These are phyloP conservation scores for Dimorphilus gyrociliatus DNA, from an alignment of 2,888 invertebrate species.

Conservation along the genomic window DNA sequence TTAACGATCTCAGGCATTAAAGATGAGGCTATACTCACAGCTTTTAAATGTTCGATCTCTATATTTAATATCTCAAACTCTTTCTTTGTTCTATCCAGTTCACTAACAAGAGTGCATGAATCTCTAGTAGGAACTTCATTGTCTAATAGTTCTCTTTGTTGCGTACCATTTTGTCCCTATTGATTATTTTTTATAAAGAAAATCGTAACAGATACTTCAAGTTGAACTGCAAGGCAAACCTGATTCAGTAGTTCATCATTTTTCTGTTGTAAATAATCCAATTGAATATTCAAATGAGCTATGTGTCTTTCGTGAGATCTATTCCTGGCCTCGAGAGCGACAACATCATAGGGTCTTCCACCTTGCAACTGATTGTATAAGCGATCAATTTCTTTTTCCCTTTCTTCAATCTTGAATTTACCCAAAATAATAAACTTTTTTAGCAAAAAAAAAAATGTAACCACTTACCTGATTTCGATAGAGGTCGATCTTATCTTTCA, in stretches of 20 bases:
- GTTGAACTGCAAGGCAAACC: constrained; percentile 18
- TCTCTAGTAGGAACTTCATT: background rate
- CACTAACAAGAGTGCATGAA: no score
- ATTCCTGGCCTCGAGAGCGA: constrained; percentile 34
- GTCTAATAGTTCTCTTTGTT: no score
- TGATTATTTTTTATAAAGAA: no score
- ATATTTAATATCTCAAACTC: constrained; percentile 30
- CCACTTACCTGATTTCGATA: constrained; percentile 30
- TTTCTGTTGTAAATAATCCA: constrained; percentile 36
- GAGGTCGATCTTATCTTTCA: constrained; percentile 26
- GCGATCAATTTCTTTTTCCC: constrained; percentile 36
- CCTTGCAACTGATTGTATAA: constrained; percentile 33
- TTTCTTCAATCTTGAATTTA: constrained; percentile 26
- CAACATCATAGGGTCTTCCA: constrained; percentile 33
- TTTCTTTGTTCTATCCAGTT: constrained; percentile 27
- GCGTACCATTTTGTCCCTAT: no score
- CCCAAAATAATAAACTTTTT: background rate
- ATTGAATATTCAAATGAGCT: constrained; percentile 36
- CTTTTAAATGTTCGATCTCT: constrained; percentile 20
- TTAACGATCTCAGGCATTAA: no score
- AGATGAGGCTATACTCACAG: constrained; percentile 15
- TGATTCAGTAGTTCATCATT: constrained; percentile 29
- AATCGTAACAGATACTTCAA: no score
- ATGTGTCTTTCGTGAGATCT: constrained; percentile 34
- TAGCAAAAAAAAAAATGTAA: background rate